A percentile compares a stretch with the other conserved stretches of the same genome.
Evolutionary conservation across 35 echinoderm and acorn worm species (phyloP).

Genomic region (Amphiura filiformis): DNA sequence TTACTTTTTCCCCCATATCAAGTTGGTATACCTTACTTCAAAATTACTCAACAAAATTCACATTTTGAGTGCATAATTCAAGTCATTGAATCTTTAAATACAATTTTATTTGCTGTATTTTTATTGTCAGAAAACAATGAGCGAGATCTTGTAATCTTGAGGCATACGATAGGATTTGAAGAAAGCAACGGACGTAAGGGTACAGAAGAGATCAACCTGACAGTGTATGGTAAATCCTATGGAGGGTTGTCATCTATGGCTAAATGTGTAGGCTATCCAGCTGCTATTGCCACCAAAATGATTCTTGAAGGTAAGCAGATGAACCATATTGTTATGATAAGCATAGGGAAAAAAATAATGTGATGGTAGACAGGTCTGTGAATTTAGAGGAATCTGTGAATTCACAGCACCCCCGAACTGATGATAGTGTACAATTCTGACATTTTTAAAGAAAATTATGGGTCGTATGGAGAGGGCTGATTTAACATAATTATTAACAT

Average conservation of each 20-base stretch:
- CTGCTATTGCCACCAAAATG: conserved; percentile 86
- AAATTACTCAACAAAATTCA: no score
- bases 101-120: background rate
- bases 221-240: conserved; percentile 82
- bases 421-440: no score
- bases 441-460: no score
- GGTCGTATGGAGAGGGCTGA: no score
- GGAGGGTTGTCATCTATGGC: conserved; percentile 90
- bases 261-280: conserved; percentile 89
- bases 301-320: conserved; percentile 74
- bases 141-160: conserved; percentile 88
- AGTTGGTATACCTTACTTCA: no score
- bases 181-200: conserved; percentile 34
- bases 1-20: no score
- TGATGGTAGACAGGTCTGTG: no score
- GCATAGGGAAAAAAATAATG: background rate
- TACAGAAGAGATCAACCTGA: conserved; percentile 72
- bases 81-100: no score
- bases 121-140: conserved; percentile 56
- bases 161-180: conserved; percentile 73
- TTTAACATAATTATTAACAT: no score
- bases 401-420: no score
- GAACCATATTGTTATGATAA: background rate
- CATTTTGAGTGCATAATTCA: no score
- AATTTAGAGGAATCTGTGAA: no score